Base-by-base conservation (phyloP, 2,888 invertebrate genomes). In the Drosophila sordidula region DNA sequence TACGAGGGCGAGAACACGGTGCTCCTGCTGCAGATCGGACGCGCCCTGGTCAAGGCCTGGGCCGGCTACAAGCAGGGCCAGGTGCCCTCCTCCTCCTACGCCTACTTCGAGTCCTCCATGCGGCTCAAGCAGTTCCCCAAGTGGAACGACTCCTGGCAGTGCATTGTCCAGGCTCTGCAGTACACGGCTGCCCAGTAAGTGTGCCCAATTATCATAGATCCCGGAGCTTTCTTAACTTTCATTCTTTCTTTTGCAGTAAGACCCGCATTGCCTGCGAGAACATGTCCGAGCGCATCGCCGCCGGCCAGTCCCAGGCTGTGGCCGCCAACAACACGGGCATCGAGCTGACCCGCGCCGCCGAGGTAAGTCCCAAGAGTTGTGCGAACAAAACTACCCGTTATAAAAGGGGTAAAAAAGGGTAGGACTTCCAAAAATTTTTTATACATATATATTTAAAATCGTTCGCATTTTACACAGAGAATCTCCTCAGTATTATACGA, bases 1-100 rank as follows among this genome's bases (percentile, higher is more conserved):
- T 98, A 98, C 90, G 98, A 99, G 93, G 98, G 99, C 0, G 98
- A 99, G 93, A 98, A 99, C 92, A 98, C 98, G 0, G 98, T 99
- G 41, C 93, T 99, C 87, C 93, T 96, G 59, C 93, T 98, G 63
- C 98, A 99, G 93, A 96, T 97, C 4, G 98, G 98, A 6, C 93
- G 96, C 70, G 97, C 95, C 90, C 93, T 97, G 36, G 94, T 97
- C 73, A 97, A 97, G 92, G 94, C 95, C 3, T 96, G 95, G 95
- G 94, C 94, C 80, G 94, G 94, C 75, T 94, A 95, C 0, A 80
- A 92, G 6, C 94, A 93, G 42, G 94, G 95, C 0, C 91, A 93
- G 55, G 73, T 92, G 0, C 89, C 96, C 63, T 94, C 95, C 0
- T 94, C 94, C 0, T 96, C 96, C 0, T 95, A 96, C 25, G 91